Conservation (phyloP, 37 sponge, comb jelly and placozoan genomes). For the Cliona cf. orientalis region DNA sequence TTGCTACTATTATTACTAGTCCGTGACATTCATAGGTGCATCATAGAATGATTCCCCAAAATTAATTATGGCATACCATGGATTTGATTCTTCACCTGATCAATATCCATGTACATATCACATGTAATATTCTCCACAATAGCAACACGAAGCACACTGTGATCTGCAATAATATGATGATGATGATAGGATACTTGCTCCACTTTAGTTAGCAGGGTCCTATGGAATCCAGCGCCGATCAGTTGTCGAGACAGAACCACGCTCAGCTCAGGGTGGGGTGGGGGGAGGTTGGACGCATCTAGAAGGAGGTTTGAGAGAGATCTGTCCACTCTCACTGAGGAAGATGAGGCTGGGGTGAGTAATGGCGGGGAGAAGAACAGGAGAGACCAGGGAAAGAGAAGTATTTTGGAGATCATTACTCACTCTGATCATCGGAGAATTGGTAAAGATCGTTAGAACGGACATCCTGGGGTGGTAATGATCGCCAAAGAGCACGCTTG, state of each 20-base stretch:
- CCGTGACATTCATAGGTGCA: too few relatives aligned
- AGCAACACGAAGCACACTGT: not conserved
- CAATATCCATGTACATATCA: constrained; percentile 31
- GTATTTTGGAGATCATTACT: too few relatives aligned
- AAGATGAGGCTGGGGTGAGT: not conserved
- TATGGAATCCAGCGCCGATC: constrained; percentile 17
- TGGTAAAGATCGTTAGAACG: not conserved
- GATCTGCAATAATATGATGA: not conserved
- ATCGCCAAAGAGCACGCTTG: too few relatives aligned
- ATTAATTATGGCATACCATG: not conserved
- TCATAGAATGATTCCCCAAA: too few relatives aligned
- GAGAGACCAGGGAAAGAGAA: not conserved
- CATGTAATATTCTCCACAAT: constrained; percentile 32
- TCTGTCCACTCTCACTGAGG: not conserved
- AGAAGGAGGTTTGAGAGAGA: not conserved
- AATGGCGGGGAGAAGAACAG: not conserved
- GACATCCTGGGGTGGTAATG: too few relatives aligned
- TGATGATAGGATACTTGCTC: not conserved
- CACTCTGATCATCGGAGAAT: too few relatives aligned
- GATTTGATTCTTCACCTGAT: constrained; percentile 13
- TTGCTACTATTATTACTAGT: too few relatives aligned
- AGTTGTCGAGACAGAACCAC: too few relatives aligned
- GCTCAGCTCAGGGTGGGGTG: too few relatives aligned
- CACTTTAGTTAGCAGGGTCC: constrained; percentile 8
- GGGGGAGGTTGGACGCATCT: too few relatives aligned